These are phyloP conservation scores for Tadarida brasiliensis DNA, from an alignment of 2,797 vertebrate species.

Conservation along the genomic window DNA sequence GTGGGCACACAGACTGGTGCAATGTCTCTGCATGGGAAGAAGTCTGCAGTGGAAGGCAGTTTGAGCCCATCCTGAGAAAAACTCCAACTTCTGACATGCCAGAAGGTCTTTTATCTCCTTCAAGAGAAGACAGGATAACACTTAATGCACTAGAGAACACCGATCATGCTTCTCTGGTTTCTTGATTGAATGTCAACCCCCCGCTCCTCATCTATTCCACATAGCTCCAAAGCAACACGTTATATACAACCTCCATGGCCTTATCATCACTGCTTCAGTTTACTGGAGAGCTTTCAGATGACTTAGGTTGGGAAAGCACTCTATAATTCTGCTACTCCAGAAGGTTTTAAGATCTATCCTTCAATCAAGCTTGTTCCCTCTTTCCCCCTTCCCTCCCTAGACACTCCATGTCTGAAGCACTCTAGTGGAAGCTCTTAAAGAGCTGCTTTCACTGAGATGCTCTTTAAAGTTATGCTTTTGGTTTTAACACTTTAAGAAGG, in stretches of 20 bases:
- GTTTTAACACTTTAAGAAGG: conserved; percentile 17
- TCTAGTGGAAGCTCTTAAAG: not conserved
- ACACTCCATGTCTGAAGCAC: not conserved
- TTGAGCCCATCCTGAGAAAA: not conserved
- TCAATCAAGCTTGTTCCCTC: not conserved
- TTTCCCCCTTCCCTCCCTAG: too few relatives aligned
- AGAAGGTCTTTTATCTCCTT: not conserved
- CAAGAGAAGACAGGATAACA: not conserved
- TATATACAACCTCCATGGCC: not conserved
- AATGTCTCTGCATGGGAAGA: not conserved
- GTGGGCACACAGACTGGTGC: not conserved
- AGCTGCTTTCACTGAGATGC: not conserved
- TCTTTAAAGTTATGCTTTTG: not conserved
- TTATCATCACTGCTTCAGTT: not conserved
- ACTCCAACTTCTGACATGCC: not conserved
- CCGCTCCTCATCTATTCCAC: not conserved
- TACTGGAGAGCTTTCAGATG: not conserved
- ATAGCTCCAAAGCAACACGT: not conserved
- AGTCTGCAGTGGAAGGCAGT: not conserved
- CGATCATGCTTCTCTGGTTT: not conserved
- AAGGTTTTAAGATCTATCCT: not conserved
- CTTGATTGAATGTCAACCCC: not conserved
- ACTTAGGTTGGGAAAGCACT: not conserved
- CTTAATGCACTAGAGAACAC: not conserved
- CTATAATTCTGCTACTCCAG: not conserved